These are phyloP conservation scores for Cephalopachus bancanus DNA, from an alignment of 2,797 vertebrate species.

Conservation along the genomic window DNA sequence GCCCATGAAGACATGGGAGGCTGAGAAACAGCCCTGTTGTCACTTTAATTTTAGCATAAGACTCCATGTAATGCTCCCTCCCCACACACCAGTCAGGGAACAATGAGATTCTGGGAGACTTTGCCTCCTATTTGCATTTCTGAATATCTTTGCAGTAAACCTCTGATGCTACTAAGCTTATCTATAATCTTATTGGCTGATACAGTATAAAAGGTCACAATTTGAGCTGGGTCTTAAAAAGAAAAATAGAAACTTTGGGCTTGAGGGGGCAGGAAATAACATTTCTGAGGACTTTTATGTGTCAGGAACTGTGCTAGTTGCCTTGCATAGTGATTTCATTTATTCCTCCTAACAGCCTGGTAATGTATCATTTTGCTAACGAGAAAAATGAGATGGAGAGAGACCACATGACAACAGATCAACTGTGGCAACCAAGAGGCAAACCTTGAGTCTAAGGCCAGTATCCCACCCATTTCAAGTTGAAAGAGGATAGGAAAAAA, in stretches of 20 bases:
- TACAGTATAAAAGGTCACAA: not conserved
- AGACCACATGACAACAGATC: not conserved
- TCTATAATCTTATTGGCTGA: not conserved
- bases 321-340: not conserved
- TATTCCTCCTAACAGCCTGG: not conserved
- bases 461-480: not conserved
- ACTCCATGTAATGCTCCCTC: not conserved
- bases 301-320: too few relatives aligned
- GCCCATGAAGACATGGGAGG: too few relatives aligned
- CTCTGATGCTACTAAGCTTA: not conserved
- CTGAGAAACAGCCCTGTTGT: accelerated
- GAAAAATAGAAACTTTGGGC: too few relatives aligned
- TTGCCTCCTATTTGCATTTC: not conserved
- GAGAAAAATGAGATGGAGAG: not conserved
- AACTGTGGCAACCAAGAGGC: not conserved
- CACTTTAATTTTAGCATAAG: not conserved
- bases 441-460: not conserved
- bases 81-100: not conserved
- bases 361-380: not conserved
- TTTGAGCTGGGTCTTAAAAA: not conserved
- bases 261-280: too few relatives aligned
- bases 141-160: not conserved
- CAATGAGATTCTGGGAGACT: not conserved
- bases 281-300: too few relatives aligned
- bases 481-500: not conserved